phyloP scores from a whole-genome alignment of 2,888 invertebrate species.

The Dromius quadrimaculatus region DNA sequence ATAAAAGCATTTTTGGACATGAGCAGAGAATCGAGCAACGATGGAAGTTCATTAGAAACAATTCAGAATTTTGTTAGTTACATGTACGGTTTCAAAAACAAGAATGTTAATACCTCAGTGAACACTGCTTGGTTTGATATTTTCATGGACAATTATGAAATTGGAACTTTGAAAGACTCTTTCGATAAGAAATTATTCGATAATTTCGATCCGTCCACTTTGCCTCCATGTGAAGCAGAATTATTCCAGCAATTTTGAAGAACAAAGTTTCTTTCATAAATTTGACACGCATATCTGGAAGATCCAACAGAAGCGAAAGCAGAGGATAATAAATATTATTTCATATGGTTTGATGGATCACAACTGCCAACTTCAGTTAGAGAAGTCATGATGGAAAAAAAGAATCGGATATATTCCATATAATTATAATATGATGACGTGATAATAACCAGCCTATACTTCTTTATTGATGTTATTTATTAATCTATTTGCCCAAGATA shows the following conservation, averaged over 20 bases:
- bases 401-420: no score
- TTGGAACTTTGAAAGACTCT: background rate
- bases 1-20: background rate
- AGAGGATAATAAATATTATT: background rate
- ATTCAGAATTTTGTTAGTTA: background rate
- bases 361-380: no score
- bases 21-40: background rate
- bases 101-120: background rate
- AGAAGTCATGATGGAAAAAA: no score
- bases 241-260: background rate
- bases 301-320: background rate
- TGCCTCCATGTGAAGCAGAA: background rate
- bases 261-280: background rate
- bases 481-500: no score
- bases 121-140: background rate
- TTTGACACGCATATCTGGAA: background rate
- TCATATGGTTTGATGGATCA: background rate
- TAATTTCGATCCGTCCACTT: background rate
- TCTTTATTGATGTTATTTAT: no score
- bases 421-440: no score
- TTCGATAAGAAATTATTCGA: background rate
- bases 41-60: background rate
- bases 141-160: background rate
- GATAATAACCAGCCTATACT: no score
- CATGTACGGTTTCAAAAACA: background rate